These are phyloP conservation scores for Malacoraja senta DNA, from an alignment of 2,797 vertebrate species.

Conservation along the genomic window DNA sequence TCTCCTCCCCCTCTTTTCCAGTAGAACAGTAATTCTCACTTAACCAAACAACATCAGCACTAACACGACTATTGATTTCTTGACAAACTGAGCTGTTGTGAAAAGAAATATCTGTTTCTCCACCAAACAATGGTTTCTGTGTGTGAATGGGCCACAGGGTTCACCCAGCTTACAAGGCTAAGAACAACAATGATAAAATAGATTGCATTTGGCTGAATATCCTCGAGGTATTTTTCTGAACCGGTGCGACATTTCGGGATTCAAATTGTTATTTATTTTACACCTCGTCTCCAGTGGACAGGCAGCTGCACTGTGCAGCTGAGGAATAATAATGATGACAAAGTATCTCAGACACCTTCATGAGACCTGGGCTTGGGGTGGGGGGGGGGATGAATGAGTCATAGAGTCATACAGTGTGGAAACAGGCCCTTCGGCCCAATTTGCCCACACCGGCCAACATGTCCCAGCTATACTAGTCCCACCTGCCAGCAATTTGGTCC, in stretches of 20 bases:
- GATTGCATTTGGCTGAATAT: neutral
- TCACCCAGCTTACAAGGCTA: neutral
- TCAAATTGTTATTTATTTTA: neutral
- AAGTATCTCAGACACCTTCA: slow-evolving; percentile 42
- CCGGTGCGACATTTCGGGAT: neutral
- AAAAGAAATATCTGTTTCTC: neutral
- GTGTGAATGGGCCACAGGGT: neutral
- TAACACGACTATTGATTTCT: slow-evolving; percentile 17
- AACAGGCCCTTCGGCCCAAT: too few species aligned
- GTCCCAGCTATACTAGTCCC: too few species aligned
- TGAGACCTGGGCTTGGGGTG: slow-evolving; percentile 8
- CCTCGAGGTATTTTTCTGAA: slow-evolving; percentile 10
- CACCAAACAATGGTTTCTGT: neutral
- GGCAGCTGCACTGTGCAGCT: neutral
- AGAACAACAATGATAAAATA: neutral
- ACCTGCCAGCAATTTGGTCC: too few species aligned
- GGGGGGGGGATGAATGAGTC: too few species aligned
- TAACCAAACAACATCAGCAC: neutral
- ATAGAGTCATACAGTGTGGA: too few species aligned
- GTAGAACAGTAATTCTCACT: neutral
- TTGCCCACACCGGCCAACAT: too few species aligned
- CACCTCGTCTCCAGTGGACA: slow-evolving; percentile 41
- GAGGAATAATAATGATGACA: slow-evolving; percentile 40
- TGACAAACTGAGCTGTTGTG: slow-evolving; percentile 12
- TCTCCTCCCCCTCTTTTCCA: neutral